Evolutionary conservation across 2,888 invertebrate genomes (phyloP).

Genomic region (Schrankia costaestrigalis): DNA sequence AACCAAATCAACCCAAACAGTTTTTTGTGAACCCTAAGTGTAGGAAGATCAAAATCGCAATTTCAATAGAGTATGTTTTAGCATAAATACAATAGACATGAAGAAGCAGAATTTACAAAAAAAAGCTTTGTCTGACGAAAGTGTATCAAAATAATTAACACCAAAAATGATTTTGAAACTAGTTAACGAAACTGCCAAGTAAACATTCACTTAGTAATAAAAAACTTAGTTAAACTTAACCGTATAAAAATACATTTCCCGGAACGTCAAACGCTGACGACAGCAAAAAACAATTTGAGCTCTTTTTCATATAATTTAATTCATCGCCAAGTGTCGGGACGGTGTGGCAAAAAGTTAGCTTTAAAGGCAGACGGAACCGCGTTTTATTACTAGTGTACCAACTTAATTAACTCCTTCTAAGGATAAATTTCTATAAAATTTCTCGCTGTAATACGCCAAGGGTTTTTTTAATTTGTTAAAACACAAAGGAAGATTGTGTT

Average conservation of each 20-base stretch:
- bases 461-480: slow-evolving; percentile 19
- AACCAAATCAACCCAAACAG: no score
- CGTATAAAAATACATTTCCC: slow-evolving; percentile 15
- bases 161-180: no score
- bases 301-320: slow-evolving; percentile 44
- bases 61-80: no score
- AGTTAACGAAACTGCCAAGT: no score
- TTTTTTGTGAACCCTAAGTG: no score
- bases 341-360: slow-evolving; percentile 32
- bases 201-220: no score
- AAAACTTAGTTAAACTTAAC: slow-evolving; percentile 9
- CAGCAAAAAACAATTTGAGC: slow-evolving; percentile 22
- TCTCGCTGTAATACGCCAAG: slow-evolving; percentile 21
- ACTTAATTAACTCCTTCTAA: slow-evolving; percentile 41
- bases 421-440: slow-evolving; percentile 35
- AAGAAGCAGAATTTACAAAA: no score
- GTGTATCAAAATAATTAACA: no score
- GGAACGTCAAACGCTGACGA: slow-evolving; percentile 25
- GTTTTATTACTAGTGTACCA: slow-evolving; percentile 24
- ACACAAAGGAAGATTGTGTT: slow-evolving; percentile 7
- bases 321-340: slow-evolving; percentile 37
- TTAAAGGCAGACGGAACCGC: slow-evolving; percentile 17
- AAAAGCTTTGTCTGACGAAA: no score
- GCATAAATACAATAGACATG: no score
- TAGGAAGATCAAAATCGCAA: no score